Evolutionary conservation across 2,113 vertebrate species (phyloP), one percentile per base, ranked within the genome.

Genomic region (Cottus gobio): DNA sequence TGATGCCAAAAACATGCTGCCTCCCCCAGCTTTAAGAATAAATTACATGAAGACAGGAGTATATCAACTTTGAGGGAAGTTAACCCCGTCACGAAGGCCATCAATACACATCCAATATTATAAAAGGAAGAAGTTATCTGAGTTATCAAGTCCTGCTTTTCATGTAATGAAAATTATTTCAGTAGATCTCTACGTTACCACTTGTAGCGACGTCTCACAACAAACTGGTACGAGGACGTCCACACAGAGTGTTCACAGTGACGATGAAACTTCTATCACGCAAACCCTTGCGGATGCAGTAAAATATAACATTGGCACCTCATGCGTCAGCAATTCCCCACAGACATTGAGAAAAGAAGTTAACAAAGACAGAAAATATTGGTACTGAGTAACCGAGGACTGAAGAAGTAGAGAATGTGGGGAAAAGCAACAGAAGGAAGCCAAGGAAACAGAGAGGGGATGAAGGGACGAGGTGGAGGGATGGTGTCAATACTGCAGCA

Each of bases 101-200:
- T 64, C 1, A 54, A 37, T 11, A 54, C 7, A 37, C 24, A 36
- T 24, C 20, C n/a, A 7, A 3, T 26, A 26, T 18, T 7, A 31
- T 54, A 22, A 18, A 13, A 54, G 13, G 5, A 24, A 46, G 7
- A 31, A 31, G 26, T 11, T 11, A 9, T 18, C 48, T 6, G 15
- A 36, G 30, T n/a, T n/a, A n/a, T n/a, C 28, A 68, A 68, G 26
- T 66, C 26, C 10, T 68, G 26, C 26, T 67, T 65, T 37, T 65
- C 0, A 4, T 16, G 24, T 30, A 13, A 67, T 30, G 18, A 31
- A 31, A 28, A 50, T 50, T 9, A 26, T 26, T 26, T 26, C 18
- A 4, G 22, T 54, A 12, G 22, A 54, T 54, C 50, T 54, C n/a
- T 24, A 50, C 20, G 18, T 7, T 7, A 24, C 22, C 50, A 54